Conservation (phyloP, 2,797 vertebrate species). For the Enteromius paludinosus region DNA sequence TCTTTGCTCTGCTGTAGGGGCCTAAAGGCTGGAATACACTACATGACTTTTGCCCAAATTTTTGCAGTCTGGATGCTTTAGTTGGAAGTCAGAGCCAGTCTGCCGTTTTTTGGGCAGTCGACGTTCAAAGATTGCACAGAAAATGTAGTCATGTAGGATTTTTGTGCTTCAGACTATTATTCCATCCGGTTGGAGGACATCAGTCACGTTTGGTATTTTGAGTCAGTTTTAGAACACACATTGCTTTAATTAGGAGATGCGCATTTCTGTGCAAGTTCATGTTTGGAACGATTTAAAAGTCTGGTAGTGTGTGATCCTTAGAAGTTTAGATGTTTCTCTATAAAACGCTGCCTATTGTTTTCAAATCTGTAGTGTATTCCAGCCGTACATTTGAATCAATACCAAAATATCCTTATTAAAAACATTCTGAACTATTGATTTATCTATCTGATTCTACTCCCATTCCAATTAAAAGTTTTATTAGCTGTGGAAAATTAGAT, state of each 20-base stretch:
- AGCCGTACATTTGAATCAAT: neutral
- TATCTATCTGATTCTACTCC: neutral
- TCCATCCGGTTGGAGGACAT: neutral
- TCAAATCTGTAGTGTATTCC: neutral
- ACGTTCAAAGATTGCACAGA: neutral
- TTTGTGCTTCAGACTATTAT: neutral
- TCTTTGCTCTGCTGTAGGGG: neutral
- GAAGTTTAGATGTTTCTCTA: neutral
- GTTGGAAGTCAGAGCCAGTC: neutral
- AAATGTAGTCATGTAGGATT: neutral
- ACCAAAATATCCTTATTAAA: neutral
- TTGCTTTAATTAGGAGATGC: neutral
- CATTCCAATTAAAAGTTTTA: constrained; percentile 36
- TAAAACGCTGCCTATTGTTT: neutral
- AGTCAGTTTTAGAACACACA: neutral
- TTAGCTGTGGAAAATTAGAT: constrained; percentile 39
- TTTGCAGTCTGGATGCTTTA: neutral
- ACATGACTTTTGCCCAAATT: neutral
- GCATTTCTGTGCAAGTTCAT: neutral
- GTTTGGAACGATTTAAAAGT: neutral
- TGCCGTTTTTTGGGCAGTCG: neutral
- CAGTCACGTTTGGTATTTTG: neutral
- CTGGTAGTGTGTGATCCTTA: neutral
- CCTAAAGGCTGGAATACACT: neutral
- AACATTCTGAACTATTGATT: neutral